Conservation (phyloP, 2,888 invertebrate genomes). For the Catotricha subobsoleta region DNA sequence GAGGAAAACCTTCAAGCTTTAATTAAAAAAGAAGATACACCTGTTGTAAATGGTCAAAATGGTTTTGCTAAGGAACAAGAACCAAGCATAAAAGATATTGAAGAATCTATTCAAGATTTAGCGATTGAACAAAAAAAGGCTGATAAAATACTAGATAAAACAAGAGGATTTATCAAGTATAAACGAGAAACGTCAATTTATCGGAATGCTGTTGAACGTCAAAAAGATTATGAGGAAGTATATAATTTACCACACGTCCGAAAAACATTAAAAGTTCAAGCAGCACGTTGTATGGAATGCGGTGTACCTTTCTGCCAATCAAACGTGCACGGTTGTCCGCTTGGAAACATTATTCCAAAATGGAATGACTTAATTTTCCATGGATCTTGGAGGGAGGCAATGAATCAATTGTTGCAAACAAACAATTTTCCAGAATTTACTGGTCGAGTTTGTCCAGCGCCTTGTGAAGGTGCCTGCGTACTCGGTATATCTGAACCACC, state of each 20-base stretch:
- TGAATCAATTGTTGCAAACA: conserved; percentile 84
- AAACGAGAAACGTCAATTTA: conserved; percentile 74
- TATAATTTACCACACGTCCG: conserved; percentile 75
- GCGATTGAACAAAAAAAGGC: conserved; percentile 60
- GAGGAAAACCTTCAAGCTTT: conserved; percentile 17
- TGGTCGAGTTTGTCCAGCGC: conserved; percentile 88
- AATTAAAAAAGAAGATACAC: conserved; percentile 18
- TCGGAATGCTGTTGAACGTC: conserved; percentile 63
- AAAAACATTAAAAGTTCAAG: conserved; percentile 75
- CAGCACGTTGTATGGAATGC: conserved; percentile 97
- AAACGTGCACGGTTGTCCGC: conserved; percentile 79
- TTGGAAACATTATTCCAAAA: conserved; percentile 97
- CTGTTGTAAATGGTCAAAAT: conserved; percentile 26
- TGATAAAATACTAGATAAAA: conserved; percentile 67
- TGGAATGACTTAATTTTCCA: conserved; percentile 97
- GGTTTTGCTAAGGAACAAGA: conserved; percentile 25
- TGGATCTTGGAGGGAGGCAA: conserved; percentile 85
- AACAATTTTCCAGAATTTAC: conserved; percentile 99
- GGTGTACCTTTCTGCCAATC: conserved; percentile 98
- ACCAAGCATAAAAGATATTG: conserved; percentile 57
- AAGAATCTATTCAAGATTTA: conserved; percentile 67
- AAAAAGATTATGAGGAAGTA: conserved; percentile 94
- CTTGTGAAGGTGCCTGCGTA: conserved; percentile 97
- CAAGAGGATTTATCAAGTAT: conserved; percentile 91
- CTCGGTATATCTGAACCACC: conserved; percentile 88